Evolutionary conservation across 2,888 invertebrate species (phyloP).

Genomic region (Frankliniella fusca): DNA sequence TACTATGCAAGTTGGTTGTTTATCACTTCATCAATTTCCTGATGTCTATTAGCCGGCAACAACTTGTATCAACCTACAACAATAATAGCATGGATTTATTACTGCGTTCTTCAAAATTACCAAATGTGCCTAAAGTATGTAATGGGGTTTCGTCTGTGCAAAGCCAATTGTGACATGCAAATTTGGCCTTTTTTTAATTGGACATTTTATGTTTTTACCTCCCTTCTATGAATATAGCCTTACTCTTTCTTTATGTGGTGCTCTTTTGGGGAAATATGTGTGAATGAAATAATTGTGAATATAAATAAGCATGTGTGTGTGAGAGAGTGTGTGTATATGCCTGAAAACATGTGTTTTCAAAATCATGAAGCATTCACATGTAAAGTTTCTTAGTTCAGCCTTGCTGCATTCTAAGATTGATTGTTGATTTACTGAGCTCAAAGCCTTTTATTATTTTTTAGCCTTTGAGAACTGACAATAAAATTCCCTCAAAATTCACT

Average conservation of each 20-base stretch:
- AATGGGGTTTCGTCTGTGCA: neutral
- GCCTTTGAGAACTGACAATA: neutral
- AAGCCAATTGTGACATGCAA: neutral
- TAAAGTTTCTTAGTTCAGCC: neutral
- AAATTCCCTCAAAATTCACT: neutral
- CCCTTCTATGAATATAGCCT: too few species aligned
- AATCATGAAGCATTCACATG: neutral
- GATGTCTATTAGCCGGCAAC: neutral
- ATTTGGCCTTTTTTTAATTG: neutral
- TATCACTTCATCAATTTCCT: neutral
- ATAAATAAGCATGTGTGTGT: neutral
- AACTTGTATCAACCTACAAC: neutral
- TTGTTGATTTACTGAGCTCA: neutral
- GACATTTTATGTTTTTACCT: too few species aligned
- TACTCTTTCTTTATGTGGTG: too few species aligned
- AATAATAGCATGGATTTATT: neutral
- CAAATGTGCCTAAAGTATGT: slow-evolving; percentile 21
- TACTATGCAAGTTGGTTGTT: neutral
- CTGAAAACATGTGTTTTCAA: neutral
- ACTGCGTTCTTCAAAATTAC: neutral
- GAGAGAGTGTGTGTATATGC: neutral
- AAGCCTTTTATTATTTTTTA: neutral
- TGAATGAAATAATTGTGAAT: neutral
- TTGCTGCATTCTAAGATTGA: neutral
- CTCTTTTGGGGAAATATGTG: neutral